Base-by-base conservation (phyloP, 2,888 invertebrate genomes). In the Dasysyrphus tricinctus region DNA sequence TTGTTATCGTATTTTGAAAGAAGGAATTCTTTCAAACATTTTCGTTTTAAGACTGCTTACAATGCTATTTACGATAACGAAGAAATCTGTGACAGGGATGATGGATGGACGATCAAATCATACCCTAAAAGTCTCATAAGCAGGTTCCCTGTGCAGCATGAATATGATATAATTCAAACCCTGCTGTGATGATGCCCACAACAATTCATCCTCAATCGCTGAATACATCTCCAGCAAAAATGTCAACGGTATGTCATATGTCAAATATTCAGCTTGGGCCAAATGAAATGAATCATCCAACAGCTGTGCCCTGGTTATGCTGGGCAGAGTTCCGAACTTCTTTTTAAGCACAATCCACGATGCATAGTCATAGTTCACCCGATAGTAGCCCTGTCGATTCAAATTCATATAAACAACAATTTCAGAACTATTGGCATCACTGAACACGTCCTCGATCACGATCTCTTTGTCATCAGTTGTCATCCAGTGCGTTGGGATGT, bases 281-380 rank as follows among this genome's bases (percentile, higher is more conserved):
- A 95, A 91, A 86, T 94, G 94, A 89, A 95, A 93, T 0, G 95
- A 93, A 91, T 97, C 96, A 88, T 95, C 95, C 44, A 97, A 92
- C 14, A 97, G 91, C 90, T 96, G 96, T 0, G 95, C 95, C 84
- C 96, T 92, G 78, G 95, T 95, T 1, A 94, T 92, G 0, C 94
- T 91, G 5, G 95, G 94, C 63, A 96, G 93, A 1, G 89, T 89
- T 89, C 94, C 93, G 59, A 94, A 94, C 4, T 94, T 93, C 44
- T 92, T 91, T 32, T 93, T 93, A 14, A 95, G 90, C 11, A 93
- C 90, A 80, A 93, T 91, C 95, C 95, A 95, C 80, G 95, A 95
- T 11, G 91, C 89, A 76, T 93, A 91, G 89, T 95, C 95, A 89
- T 95, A 95, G 90, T 95, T 95, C 19, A 95, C 95, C 34, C 95